Conservation (phyloP, 2,113 vertebrate species). For the Oenanthe melanoleuca region DNA sequence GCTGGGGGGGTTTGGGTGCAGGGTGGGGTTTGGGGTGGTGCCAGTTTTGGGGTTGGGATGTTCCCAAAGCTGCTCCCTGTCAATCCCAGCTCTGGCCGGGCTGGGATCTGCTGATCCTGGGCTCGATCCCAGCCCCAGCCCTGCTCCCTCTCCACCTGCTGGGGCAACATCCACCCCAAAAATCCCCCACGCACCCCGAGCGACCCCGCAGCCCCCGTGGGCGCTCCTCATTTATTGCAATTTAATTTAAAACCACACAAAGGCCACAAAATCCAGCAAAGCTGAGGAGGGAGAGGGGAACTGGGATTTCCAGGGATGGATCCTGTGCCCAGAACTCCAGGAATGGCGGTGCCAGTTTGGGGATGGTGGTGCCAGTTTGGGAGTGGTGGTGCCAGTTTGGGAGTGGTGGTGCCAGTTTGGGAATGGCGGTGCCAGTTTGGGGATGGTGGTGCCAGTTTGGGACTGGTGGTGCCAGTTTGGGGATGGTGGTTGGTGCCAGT, state of each 20-base stretch:
- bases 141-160: fast-evolving
- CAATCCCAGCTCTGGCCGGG: fast-evolving
- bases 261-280: neutral
- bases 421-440: no score
- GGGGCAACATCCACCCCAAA: fast-evolving
- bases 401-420: no score
- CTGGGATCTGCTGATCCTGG: fast-evolving
- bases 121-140: neutral
- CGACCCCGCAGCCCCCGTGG: neutral
- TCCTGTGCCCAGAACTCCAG: neutral
- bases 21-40: neutral
- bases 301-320: neutral
- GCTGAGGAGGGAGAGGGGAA: neutral
- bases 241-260: neutral
- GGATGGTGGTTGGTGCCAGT: no score
- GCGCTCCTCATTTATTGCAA: neutral
- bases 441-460: no score
- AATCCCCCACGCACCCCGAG: fast-evolving
- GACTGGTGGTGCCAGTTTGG: no score
- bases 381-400: no score
- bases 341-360: neutral
- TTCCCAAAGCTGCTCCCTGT: neutral
- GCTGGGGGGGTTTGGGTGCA: neutral
- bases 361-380: no score
- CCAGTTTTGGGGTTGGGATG: no score